Evolutionary conservation across 2,797 vertebrate species (phyloP).

Genomic region (Micropoecilia bifurca): DNA sequence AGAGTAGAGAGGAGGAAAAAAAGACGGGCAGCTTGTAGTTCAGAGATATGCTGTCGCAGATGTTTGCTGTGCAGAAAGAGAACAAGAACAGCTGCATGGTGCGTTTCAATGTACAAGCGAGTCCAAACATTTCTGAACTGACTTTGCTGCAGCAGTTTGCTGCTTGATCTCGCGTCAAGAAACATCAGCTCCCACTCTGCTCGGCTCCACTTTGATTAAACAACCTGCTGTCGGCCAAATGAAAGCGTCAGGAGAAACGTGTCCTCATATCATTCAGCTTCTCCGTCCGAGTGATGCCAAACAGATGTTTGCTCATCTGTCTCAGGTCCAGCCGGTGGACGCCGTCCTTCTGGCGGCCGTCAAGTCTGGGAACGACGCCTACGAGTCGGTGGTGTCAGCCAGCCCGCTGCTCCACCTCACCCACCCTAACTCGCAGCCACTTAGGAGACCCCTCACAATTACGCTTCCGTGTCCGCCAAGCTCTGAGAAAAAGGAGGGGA

Average conservation of each 20-base stretch:
- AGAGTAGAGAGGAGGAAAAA: background rate
- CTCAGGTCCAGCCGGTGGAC: constrained; percentile 88
- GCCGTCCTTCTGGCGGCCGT: constrained; percentile 79
- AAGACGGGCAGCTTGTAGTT: constrained; percentile 6
- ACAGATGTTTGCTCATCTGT: constrained; percentile 34
- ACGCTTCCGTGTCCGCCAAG: constrained; percentile 86
- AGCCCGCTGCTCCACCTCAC: constrained; percentile 84
- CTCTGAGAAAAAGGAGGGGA: constrained; percentile 73
- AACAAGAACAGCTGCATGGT: constrained; percentile 21
- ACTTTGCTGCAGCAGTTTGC: constrained; percentile 26
- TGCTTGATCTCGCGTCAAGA: constrained; percentile 37
- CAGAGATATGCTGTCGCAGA: constrained; percentile 26
- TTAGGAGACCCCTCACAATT: constrained; percentile 81
- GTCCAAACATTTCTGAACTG: constrained; percentile 31
- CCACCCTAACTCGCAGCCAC: constrained; percentile 81
- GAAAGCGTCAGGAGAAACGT: constrained; percentile 5
- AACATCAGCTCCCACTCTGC: constrained; percentile 7
- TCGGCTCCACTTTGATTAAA: constrained; percentile 18
- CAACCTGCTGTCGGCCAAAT: constrained; percentile 18
- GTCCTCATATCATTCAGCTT: constrained; percentile 13
- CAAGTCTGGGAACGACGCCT: constrained; percentile 81
- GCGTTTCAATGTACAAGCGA: constrained; percentile 30
- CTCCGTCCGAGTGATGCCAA: constrained; percentile 27
- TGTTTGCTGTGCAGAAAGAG: constrained; percentile 32
- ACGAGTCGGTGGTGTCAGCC: constrained; percentile 78